These are phyloP conservation scores for Gymnodraco acuticeps DNA, from an alignment of 2,797 vertebrate genomes.

Conservation along the genomic window DNA sequence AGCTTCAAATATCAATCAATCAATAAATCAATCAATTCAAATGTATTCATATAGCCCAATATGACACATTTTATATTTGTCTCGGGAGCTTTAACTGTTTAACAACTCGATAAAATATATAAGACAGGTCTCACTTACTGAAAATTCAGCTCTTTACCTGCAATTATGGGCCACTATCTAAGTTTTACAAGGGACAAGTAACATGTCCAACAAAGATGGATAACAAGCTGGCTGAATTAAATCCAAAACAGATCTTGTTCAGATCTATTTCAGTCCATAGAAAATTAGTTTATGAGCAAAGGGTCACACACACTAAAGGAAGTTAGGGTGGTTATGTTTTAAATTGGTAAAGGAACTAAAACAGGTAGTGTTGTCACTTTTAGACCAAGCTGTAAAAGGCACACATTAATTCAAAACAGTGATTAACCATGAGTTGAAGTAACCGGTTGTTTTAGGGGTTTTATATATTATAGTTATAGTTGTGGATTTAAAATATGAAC, in stretches of 20 bases:
- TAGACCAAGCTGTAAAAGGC: slow-evolving; percentile 54
- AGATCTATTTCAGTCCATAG: slow-evolving; percentile 8
- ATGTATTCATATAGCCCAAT: too few species aligned
- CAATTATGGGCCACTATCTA: neutral
- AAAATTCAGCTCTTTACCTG: neutral
- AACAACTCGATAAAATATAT: too few species aligned
- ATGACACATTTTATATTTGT: too few species aligned
- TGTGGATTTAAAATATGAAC: too few species aligned
- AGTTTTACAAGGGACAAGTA: neutral
- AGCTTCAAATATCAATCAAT: too few species aligned
- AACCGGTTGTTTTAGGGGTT: neutral
- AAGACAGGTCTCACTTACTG: neutral
- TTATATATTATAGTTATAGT: neutral
- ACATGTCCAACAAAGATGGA: neutral
- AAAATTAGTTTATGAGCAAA: slow-evolving; percentile 57
- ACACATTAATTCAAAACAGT: neutral
- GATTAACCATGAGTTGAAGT: neutral
- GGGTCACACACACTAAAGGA: slow-evolving; percentile 42
- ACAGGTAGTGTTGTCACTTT: slow-evolving; percentile 49
- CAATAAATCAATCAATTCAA: too few species aligned
- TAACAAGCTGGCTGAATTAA: slow-evolving; percentile 1
- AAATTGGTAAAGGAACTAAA: slow-evolving; percentile 45
- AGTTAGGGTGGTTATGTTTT: slow-evolving; percentile 58
- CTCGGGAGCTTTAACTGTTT: too few species aligned
- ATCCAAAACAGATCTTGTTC: neutral